These are phyloP conservation scores for Eupleurogrammus muticus DNA, from an alignment of 2,797 vertebrate genomes.

Conservation along the genomic window DNA sequence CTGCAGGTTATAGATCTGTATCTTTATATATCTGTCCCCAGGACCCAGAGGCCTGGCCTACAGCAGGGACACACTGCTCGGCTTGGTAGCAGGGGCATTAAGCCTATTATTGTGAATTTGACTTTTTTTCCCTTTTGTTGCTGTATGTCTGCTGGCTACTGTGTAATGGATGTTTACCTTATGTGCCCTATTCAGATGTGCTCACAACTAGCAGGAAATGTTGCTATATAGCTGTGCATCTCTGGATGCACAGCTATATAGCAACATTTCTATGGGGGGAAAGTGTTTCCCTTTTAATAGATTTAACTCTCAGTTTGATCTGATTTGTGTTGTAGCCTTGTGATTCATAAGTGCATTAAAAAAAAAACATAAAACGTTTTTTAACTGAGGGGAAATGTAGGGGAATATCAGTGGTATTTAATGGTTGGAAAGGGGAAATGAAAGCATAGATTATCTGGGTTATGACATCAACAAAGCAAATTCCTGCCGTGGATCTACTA, in stretches of 20 bases:
- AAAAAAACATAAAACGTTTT: no score
- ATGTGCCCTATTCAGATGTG: slow-evolving; percentile 37
- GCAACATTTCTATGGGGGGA: background rate
- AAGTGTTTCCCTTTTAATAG: background rate
- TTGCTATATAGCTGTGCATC: slow-evolving; percentile 4
- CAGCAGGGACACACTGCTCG: slow-evolving; percentile 56
- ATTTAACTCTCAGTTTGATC: background rate
- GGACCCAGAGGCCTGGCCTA: slow-evolving; percentile 53
- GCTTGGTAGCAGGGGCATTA: slow-evolving; percentile 63
- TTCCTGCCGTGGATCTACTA: slow-evolving; percentile 31
- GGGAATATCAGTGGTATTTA: slow-evolving; percentile 20
- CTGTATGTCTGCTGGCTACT: slow-evolving; percentile 39
- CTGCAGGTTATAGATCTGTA: slow-evolving; percentile 73
- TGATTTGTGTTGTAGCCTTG: no score
- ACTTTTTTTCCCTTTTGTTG: slow-evolving; percentile 10
- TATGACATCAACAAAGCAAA: slow-evolving; percentile 45
- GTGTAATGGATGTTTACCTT: slow-evolving; percentile 33
- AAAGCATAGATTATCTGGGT: slow-evolving; percentile 52
- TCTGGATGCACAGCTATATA: slow-evolving; percentile 1
- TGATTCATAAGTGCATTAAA: no score
- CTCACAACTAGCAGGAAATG: slow-evolving; percentile 22
- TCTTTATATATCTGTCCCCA: slow-evolving; percentile 66
- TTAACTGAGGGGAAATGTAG: background rate
- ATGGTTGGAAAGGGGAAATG: slow-evolving; percentile 40
- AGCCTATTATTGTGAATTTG: slow-evolving; percentile 44